These are phyloP conservation scores for Riparia riparia DNA, from an alignment of 2,113 vertebrate genomes.

Conservation along the genomic window DNA sequence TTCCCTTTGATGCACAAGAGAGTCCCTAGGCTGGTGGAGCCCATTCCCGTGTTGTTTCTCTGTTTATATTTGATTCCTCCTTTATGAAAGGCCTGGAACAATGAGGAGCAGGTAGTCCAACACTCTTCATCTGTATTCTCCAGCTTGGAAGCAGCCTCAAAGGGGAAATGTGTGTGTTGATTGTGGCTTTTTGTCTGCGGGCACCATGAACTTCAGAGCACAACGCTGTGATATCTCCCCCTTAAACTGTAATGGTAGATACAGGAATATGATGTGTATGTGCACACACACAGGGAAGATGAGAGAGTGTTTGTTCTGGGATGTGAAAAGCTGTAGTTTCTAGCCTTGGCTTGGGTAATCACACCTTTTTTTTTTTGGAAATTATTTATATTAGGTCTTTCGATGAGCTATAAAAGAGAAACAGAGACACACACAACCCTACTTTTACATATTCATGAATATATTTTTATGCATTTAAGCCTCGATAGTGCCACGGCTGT, in stretches of 20 bases:
- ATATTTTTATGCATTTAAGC: neutral
- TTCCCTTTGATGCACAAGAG: neutral
- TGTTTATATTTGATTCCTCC: neutral
- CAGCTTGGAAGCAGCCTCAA: neutral
- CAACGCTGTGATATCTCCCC: neutral
- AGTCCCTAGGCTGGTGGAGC: neutral
- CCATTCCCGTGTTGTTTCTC: neutral
- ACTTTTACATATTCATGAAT: neutral
- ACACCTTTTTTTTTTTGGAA: neutral
- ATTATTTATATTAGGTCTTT: neutral
- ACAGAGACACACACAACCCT: neutral
- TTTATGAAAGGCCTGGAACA: neutral
- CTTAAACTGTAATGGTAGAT: neutral
- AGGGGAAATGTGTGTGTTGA: neutral
- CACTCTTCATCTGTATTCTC: neutral
- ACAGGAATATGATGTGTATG: neutral
- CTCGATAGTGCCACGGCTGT: neutral
- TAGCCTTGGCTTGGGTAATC: neutral
- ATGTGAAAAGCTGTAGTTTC: neutral
- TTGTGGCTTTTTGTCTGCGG: neutral
- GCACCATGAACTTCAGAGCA: neutral
- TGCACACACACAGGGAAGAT: neutral
- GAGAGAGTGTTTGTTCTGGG: neutral
- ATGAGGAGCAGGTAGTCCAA: neutral
- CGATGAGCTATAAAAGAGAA: neutral